These are phyloP conservation scores for Seriola aureovittata DNA, from an alignment of 2,113 vertebrate genomes.

Conservation along the genomic window DNA sequence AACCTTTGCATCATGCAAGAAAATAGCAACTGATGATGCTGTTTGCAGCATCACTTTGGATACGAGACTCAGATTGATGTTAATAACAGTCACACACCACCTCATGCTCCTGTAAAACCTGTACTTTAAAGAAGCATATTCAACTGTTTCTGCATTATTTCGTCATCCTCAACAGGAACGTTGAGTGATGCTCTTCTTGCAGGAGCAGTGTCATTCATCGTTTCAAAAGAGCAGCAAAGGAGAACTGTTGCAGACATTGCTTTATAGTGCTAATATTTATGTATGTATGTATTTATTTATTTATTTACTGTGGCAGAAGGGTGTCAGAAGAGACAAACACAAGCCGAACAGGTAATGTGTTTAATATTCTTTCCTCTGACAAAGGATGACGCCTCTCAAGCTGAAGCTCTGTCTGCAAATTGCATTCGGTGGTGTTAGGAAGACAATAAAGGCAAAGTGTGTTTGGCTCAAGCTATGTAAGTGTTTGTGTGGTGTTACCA, in stretches of 20 bases:
- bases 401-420: background rate
- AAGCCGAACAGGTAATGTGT: constrained; percentile 24
- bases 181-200: constrained; percentile 32
- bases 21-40: background rate
- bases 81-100: background rate
- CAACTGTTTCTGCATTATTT: constrained; percentile 53
- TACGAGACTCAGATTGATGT: background rate
- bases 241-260: constrained; percentile 4
- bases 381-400: background rate
- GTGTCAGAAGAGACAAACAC: constrained; percentile 12
- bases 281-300: constrained; percentile 34
- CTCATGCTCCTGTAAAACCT: background rate
- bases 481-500: too few species aligned
- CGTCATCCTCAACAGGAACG: constrained; percentile 42
- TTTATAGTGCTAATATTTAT: constrained; percentile 52
- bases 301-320: constrained; percentile 29
- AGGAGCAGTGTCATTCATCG: background rate
- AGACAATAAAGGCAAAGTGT: constrained; percentile 1
- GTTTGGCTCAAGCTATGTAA: background rate
- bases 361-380: background rate
- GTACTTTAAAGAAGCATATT: background rate
- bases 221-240: constrained; percentile 33
- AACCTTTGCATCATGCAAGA: background rate
- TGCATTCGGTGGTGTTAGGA: background rate
- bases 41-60: background rate